Conservation (phyloP, 2,888 invertebrate genomes). For the Sericinus montela region DNA sequence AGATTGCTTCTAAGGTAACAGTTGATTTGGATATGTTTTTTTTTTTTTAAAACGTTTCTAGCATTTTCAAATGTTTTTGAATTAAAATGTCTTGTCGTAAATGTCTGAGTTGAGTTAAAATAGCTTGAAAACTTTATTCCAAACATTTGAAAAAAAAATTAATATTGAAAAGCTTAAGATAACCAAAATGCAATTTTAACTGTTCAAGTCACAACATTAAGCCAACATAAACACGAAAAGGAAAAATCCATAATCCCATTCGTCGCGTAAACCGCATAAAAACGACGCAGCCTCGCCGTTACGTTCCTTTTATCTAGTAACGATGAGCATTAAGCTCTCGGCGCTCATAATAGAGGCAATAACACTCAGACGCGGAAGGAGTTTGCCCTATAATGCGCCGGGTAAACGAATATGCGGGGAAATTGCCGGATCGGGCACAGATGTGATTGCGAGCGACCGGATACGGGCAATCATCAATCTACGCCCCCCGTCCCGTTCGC, state of each 20-base stretch:
- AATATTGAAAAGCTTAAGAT: too few species aligned
- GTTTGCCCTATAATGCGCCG: constrained; percentile 63
- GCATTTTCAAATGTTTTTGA: too few species aligned
- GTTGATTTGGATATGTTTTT: too few species aligned
- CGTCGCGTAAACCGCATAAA: constrained; percentile 27
- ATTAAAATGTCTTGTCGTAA: too few species aligned
- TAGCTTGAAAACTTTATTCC: too few species aligned
- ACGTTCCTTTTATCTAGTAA: constrained; percentile 35
- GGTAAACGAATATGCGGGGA: constrained; percentile 77
- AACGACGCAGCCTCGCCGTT: constrained; percentile 23
- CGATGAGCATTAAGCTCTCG: constrained; percentile 55
- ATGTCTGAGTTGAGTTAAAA: too few species aligned
- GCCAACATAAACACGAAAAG: constrained; percentile 12
- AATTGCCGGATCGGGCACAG: constrained; percentile 67
- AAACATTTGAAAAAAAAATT: too few species aligned
- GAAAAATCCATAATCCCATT: constrained; percentile 24
- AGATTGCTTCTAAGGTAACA: too few species aligned
- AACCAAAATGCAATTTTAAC: too few species aligned
- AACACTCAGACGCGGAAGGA: constrained; percentile 68
- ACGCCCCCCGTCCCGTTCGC: constrained; percentile 38
- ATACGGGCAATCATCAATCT: constrained; percentile 75
- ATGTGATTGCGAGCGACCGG: constrained; percentile 68
- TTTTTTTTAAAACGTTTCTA: too few species aligned
- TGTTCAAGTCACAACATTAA: not conserved
- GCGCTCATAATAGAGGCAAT: constrained; percentile 64